Percentiles rank a stretch among this genome's conserved stretches.
phyloP scores from a whole-genome alignment of 2,888 invertebrate genomes.

The Nasonovia ribisnigri region DNA sequence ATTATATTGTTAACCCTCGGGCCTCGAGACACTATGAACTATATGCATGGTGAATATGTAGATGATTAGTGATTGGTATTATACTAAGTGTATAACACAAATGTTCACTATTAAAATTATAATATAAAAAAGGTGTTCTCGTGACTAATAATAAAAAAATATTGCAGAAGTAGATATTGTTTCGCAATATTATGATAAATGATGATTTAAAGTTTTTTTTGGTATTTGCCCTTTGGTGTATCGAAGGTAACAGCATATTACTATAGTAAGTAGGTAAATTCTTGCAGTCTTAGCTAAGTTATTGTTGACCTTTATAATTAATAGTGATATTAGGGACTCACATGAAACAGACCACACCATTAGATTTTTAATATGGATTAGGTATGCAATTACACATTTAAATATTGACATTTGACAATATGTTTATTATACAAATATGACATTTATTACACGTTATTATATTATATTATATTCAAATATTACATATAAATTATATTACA shows the following conservation, averaged over 20 bases:
- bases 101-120: not conserved
- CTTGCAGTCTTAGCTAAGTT: not conserved
- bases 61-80: not conserved
- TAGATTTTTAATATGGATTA: not conserved
- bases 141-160: not conserved
- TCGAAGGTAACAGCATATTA: not conserved
- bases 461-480: slow-evolving; percentile 17
- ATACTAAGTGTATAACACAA: not conserved
- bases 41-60: too few relatives aligned
- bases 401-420: not conserved
- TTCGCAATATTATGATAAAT: not conserved
- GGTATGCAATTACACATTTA: not conserved
- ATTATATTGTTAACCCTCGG: too few relatives aligned
- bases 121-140: not conserved
- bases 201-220: not conserved
- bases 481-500: slow-evolving; percentile 54
- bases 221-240: not conserved
- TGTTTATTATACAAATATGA: slow-evolving; percentile 6
- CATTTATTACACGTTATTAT: slow-evolving; percentile 21
- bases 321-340: not conserved
- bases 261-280: not conserved
- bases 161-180: not conserved
- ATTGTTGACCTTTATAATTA: not conserved
- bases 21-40: too few relatives aligned
- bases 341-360: not conserved